These are phyloP conservation scores for Actenoides lindsayi DNA, from an alignment of 2,113 vertebrate genomes.

Conservation along the genomic window DNA sequence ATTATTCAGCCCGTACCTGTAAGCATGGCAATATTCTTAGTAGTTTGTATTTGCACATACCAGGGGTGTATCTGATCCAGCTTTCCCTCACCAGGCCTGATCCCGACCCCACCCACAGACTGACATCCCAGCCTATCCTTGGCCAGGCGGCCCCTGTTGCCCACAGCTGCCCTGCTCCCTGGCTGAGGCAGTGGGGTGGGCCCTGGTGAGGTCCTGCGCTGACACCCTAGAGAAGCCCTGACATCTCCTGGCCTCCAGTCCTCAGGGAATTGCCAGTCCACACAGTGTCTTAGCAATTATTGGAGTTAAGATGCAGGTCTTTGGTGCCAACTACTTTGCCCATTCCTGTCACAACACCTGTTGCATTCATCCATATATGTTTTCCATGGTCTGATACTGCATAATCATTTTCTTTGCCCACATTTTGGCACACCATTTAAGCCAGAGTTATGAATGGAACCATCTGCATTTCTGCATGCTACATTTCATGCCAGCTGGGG, in stretches of 20 bases:
- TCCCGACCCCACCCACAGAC: background rate
- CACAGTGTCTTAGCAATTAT: too few relatives aligned
- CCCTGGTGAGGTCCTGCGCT: background rate
- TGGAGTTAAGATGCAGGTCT: background rate
- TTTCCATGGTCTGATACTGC: background rate
- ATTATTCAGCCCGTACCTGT: background rate
- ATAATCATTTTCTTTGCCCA: background rate
- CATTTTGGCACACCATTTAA: background rate
- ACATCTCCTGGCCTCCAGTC: background rate
- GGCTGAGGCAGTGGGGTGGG: background rate
- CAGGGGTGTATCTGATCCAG: background rate
- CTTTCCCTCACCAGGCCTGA: background rate
- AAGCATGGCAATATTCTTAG: background rate
- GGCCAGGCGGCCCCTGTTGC: accelerated
- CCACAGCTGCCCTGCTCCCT: background rate
- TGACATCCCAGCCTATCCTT: background rate
- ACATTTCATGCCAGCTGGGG: background rate
- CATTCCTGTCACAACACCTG: accelerated
- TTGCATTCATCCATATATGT: background rate
- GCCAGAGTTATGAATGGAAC: background rate
- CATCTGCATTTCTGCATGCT: background rate
- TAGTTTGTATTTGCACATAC: background rate
- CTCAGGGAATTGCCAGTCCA: background rate
- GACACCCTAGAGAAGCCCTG: too few relatives aligned
- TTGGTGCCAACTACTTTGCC: background rate